Base-by-base conservation (phyloP, 2,888 invertebrate genomes). In the Plusia festucae region DNA sequence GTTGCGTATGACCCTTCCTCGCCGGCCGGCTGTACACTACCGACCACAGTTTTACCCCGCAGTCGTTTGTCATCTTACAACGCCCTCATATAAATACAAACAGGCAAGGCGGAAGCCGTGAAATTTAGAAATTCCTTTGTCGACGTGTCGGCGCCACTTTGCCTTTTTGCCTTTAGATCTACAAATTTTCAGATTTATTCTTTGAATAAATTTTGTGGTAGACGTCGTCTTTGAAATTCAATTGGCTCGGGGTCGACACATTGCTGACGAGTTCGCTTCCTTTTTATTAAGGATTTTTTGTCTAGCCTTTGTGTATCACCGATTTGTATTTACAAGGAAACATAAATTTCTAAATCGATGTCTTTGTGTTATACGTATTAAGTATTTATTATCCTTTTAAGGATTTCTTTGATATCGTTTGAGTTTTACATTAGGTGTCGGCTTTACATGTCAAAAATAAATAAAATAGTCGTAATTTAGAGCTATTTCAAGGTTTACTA, bases 181-280 rank as follows among this genome's bases (percentile, higher is more conserved):
- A 93, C 94, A 94, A 95, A 94, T 94, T 95, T 94, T 94, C 92
- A 95, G 94, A 95, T 95, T 94, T 95, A 94, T 95, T 95, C 94
- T 94, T 94, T 93, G 95, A 94, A 95, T 95, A 95, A 92, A 94
- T 93, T 95, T 94, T 88, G 94, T 90, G 93, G 94, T 94, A 90
- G 90, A 91, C 88, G 92, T 91, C 92, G 92, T 90, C 94, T 94
- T 94, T 94, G 95, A 94, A 94, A 94, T 94, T 94, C 95, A 95
- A 94, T 94, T 94, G 94, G 93, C 90, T 91, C 86, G 83, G 85
- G 89, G 92, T 92, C 91, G 93, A 92, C 92, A 93, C 93, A 93
- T 92, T 91, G 91, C 91, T 91, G 93, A 93, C 91, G 92, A 93
- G 89, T 88, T 89, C 82, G 85, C 87, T 90, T 90, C 86, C 84